Percentiles rank a stretch among this genome's conserved stretches.
phyloP scores from a whole-genome alignment of 2,113 vertebrate species.

The Prionailurus bengalensis region DNA sequence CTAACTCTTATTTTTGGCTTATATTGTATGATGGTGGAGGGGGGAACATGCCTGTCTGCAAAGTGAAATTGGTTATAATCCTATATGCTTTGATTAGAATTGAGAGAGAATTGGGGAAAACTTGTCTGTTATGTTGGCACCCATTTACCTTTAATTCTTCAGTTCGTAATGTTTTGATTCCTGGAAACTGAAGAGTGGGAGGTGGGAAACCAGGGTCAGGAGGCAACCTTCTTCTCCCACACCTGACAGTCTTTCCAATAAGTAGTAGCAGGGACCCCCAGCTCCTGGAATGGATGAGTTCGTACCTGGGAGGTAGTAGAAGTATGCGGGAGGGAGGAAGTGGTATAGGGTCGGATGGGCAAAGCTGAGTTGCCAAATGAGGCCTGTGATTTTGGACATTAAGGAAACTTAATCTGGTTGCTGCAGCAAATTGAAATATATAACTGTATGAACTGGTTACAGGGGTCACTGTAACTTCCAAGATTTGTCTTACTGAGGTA shows the following conservation, averaged over 20 bases:
- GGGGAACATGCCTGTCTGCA: neutral
- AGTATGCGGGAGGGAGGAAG: neutral
- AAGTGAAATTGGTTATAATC: neutral
- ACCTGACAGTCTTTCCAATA: neutral
- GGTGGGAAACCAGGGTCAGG: neutral
- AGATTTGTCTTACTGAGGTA: neutral
- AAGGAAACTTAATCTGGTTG: neutral
- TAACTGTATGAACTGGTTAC: neutral
- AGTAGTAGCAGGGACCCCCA: neutral
- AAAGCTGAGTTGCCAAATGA: neutral
- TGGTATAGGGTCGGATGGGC: neutral
- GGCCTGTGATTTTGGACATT: neutral
- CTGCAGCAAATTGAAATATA: neutral
- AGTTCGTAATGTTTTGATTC: neutral
- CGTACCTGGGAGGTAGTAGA: neutral
- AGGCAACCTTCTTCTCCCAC: neutral
- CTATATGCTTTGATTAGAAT: neutral
- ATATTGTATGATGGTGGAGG: neutral
- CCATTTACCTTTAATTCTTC: neutral
- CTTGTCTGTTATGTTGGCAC: neutral
- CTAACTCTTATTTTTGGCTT: neutral
- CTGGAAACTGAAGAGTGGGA: neutral
- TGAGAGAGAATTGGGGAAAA: neutral
- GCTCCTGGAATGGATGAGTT: neutral
- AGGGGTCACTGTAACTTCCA: neutral